Base-by-base conservation (phyloP, 1,140 invertebrate species). In the Kradibia gibbosae region DNA sequence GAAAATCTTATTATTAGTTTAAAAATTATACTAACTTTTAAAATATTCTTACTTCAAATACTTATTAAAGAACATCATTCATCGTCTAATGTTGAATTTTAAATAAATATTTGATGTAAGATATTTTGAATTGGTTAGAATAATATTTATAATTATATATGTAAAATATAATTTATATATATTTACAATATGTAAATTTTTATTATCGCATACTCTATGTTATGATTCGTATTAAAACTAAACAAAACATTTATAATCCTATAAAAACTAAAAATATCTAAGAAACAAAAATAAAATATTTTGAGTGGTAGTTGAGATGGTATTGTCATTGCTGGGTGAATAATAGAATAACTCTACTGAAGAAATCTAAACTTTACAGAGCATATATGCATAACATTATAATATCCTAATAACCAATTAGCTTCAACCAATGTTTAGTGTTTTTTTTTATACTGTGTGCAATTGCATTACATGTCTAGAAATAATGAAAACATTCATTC, bases 11-110 rank as follows among this genome's bases (percentile, higher is more conserved):
- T 13, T 74, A 71, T 67, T 70, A 67, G 31, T 80, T 79, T 53
- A 62, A 71, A n/a, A 83, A 83, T 84, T 86, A 81, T 87, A 72
- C 67, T 75, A 81, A 42, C n/a, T 34, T 74, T 74, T 20, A 67
- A 75, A 67, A 81, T 25, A 25, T 74, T n/a, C 36, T 53, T 34
- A 22, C 20, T 8, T n/a, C 34, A 78, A 78, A 55, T 71, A 78
- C 55, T 78, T 55, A 78, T 78, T 71, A 39, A 42, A 78, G 36
- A 34, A 31, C 5, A n/a, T 31, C 42, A 53, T 62, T 60, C 36
- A 57, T 5, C 22, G 13, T 55, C 11, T 36, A 53, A 17, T 1
- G 39, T 39, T 72, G 15, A 36, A 65, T 39, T 50, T 77, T 50
- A 77, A 77, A 77, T 77, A 67, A 70, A 78, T 78, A 67, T 53